phyloP scores from a whole-genome alignment of 2,113 vertebrate species.

The Sinocyclocheilus anophthalmus region DNA sequence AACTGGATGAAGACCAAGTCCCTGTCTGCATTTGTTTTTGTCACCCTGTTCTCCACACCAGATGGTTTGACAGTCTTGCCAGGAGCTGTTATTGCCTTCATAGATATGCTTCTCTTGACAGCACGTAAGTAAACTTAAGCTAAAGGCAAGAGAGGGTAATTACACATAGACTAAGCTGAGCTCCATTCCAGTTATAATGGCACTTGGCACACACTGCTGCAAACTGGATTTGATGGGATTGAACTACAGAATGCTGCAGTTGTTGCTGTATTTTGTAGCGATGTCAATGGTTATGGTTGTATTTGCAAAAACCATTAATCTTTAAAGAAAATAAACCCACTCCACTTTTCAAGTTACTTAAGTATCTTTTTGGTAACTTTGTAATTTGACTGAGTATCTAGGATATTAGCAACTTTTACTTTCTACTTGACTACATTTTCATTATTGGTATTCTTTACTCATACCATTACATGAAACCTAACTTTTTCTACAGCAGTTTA shows the following conservation, averaged over 20 bases:
- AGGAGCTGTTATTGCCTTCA: constrained; percentile 44
- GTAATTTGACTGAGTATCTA: too few relatives aligned
- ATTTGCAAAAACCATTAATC: too few relatives aligned
- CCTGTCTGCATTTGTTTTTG: constrained; percentile 50
- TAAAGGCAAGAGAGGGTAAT: constrained; percentile 46
- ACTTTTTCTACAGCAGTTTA: too few relatives aligned
- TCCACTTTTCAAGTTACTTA: too few relatives aligned
- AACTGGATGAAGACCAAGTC: constrained; percentile 47
- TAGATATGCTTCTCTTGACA: constrained; percentile 38
- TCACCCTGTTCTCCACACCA: constrained; percentile 40
- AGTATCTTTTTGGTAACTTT: too few relatives aligned
- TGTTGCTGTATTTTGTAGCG: neutral
- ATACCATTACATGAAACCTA: too few relatives aligned
- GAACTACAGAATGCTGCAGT: neutral
- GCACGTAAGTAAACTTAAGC: constrained; percentile 45
- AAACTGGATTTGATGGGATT: constrained; percentile 8
- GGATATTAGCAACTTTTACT: too few relatives aligned
- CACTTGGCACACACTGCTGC: constrained; percentile 11
- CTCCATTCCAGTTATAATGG: constrained; percentile 34
- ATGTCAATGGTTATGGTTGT: neutral
- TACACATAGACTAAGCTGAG: constrained; percentile 30
- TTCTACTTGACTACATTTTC: too few relatives aligned
- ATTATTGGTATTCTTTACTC: too few relatives aligned
- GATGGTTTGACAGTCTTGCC: constrained; percentile 51
- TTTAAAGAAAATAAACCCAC: too few relatives aligned